A percentile compares a stretch with the other conserved stretches of the same genome.
These are phyloP conservation scores for Anguilla pacifica DNA, from an alignment of 2,797 vertebrate species.

Conservation along the genomic window DNA sequence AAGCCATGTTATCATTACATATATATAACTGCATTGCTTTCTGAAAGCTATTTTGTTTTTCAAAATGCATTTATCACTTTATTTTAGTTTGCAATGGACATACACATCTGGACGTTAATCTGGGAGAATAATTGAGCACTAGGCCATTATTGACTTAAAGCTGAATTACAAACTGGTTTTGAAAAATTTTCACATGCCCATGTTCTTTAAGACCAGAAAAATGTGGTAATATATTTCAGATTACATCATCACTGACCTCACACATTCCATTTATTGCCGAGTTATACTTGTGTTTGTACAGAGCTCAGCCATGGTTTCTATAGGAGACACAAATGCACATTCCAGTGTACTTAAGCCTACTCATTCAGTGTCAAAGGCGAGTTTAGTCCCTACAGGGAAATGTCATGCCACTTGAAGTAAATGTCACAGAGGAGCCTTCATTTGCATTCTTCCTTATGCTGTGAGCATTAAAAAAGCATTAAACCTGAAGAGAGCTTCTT, in stretches of 20 bases:
- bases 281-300: neutral
- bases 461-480: neutral
- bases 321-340: neutral
- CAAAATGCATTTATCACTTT: neutral
- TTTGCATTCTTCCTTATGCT: neutral
- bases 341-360: neutral
- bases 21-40: neutral
- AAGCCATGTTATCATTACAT: neutral
- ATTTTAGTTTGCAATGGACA: neutral
- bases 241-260: neutral
- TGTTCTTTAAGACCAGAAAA: neutral
- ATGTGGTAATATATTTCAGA: neutral
- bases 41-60: neutral
- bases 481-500: neutral
- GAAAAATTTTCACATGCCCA: neutral
- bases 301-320: neutral
- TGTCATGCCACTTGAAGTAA: neutral
- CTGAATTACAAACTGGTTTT: neutral
- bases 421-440: neutral
- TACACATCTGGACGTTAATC: neutral
- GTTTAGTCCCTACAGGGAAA: neutral
- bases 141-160: neutral
- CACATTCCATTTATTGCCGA: neutral
- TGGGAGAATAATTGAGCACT: neutral
- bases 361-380: neutral